A percentile compares a stretch with the other conserved stretches of the same genome.
Conservation (phyloP, 2,888 invertebrate species). For the Bellardia pandia region DNA sequence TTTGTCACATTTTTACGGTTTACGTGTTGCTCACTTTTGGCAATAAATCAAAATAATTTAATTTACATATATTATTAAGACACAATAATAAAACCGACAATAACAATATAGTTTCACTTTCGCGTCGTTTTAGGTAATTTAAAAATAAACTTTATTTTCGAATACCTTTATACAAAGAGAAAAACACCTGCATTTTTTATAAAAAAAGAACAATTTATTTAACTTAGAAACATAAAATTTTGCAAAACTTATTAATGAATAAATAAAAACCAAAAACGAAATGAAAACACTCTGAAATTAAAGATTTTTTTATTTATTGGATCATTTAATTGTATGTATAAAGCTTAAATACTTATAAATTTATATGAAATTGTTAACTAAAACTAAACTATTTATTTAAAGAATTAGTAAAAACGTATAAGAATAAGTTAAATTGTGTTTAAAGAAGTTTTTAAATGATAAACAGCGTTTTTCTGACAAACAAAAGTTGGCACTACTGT, state of each 20-base stretch:
- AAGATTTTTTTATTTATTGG: too few relatives aligned
- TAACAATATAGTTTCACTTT: constrained; percentile 61
- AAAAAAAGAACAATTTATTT: not conserved
- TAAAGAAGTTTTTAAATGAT: too few relatives aligned
- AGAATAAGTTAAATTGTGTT: too few relatives aligned
- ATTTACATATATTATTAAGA: constrained; percentile 9
- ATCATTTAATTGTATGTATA: too few relatives aligned
- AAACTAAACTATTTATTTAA: too few relatives aligned
- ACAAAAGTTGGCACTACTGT: too few relatives aligned
- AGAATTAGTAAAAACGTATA: too few relatives aligned
- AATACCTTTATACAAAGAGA: not conserved
- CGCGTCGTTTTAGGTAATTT: not conserved
- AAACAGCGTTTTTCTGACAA: too few relatives aligned
- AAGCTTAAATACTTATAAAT: too few relatives aligned
- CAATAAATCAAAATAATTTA: constrained; percentile 53
- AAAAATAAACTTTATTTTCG: not conserved
- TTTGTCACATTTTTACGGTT: constrained; percentile 33
- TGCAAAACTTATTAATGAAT: not conserved
- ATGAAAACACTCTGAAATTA: not conserved
- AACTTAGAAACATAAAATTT: not conserved
- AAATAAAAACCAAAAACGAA: not conserved
- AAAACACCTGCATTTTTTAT: constrained; percentile 17
- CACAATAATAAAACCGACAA: constrained; percentile 8
- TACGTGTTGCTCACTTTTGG: constrained; percentile 36
- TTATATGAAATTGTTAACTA: too few relatives aligned